These are phyloP conservation scores for Butorides virescens DNA, from an alignment of 2,113 vertebrate species.

Conservation along the genomic window DNA sequence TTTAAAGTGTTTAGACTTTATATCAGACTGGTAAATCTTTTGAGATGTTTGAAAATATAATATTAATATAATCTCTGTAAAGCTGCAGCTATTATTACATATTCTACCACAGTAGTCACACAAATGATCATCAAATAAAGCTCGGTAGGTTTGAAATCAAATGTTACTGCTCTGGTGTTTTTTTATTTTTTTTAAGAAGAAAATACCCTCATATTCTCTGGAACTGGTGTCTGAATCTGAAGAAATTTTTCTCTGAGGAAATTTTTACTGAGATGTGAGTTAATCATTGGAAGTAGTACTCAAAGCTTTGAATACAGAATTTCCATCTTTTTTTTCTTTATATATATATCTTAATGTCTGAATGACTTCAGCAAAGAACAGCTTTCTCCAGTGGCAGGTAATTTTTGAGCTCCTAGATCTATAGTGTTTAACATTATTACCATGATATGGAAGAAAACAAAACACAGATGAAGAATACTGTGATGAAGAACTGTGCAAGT, in stretches of 20 bases:
- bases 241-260: neutral
- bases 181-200: neutral
- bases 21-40: conserved; percentile 29
- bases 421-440: neutral
- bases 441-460: neutral
- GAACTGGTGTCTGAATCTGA: neutral
- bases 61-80: conserved; percentile 40
- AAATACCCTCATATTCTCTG: neutral
- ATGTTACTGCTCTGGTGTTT: neutral
- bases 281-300: neutral
- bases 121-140: neutral
- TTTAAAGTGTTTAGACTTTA: conserved; percentile 25
- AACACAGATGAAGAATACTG: neutral
- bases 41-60: conserved; percentile 6
- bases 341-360: neutral
- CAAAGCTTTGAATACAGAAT: neutral
- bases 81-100: conserved; percentile 7
- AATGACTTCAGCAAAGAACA: neutral
- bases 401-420: neutral
- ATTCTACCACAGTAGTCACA: neutral
- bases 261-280: neutral
- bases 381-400: neutral
- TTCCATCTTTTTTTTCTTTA: neutral
- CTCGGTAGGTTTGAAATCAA: neutral
- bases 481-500: neutral